These are phyloP conservation scores for Lepeophtheirus salmonis DNA, from an alignment of 1,140 invertebrate species.

Conservation along the genomic window DNA sequence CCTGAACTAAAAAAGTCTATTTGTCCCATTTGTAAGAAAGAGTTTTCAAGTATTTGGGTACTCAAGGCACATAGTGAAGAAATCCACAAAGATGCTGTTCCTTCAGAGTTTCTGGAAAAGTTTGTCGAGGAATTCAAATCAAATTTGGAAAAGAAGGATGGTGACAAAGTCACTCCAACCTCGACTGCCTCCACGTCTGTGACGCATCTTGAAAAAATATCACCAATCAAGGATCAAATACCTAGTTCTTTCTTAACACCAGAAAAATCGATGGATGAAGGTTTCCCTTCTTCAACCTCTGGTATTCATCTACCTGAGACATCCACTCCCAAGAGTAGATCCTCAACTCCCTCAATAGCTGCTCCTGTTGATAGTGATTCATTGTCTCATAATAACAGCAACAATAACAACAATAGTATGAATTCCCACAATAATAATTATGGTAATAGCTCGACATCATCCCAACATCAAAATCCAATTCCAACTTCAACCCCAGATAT, in stretches of 20 bases:
- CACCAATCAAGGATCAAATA: slow-evolving; percentile 35
- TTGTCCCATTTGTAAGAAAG: slow-evolving; percentile 72
- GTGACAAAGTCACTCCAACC: slow-evolving; percentile 31
- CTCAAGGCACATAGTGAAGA: slow-evolving; percentile 86
- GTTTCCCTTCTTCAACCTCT: slow-evolving; percentile 23
- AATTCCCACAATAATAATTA: not conserved
- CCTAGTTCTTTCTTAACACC: slow-evolving; percentile 4
- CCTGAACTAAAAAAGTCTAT: slow-evolving; percentile 4
- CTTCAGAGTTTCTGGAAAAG: slow-evolving; percentile 66
- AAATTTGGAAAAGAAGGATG: slow-evolving; percentile 46
- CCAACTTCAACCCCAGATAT: slow-evolving; percentile 30
- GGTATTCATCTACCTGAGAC: slow-evolving; percentile 43
- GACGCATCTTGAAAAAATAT: not conserved
- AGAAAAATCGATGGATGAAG: not conserved
- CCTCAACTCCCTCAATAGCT: not conserved
- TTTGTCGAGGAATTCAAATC: slow-evolving; percentile 74
- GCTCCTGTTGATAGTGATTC: not conserved
- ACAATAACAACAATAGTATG: not conserved
- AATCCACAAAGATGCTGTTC: slow-evolving; percentile 73
- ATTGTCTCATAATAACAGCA: not conserved
- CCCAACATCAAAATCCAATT: not conserved
- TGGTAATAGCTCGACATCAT: too few relatives aligned
- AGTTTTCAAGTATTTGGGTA: slow-evolving; percentile 84
- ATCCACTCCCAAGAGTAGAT: slow-evolving; percentile 5
- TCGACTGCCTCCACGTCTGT: not conserved